Base-by-base conservation (phyloP, 2,888 invertebrate genomes). In the Crematogaster levior region DNA sequence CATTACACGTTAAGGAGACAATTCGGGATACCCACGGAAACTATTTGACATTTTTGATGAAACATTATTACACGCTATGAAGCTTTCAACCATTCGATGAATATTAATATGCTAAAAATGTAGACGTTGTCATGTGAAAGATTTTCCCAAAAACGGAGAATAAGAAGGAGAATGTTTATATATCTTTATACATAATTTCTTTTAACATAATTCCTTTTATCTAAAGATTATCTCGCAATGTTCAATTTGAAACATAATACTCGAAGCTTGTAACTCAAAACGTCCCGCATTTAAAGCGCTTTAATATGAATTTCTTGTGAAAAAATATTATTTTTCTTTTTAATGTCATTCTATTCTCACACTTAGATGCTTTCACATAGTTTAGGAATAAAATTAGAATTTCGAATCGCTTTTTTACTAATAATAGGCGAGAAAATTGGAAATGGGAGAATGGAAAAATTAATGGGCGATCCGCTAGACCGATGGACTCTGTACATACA, bases 1-100 rank as follows among this genome's bases (percentile, higher is more conserved):
- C 53, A 18, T 77, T 77, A 77, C 56, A 43, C 56, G 43, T 18
- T 24, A 56, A 68, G 53, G 43, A 66, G 75, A 68, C 56, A 56
- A 53, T 68, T 66, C 15, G n/a, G 21, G 43, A 53, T 40, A 56
- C 10, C n/a, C 12, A 51, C 65, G 12, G 3, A 27, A 65, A 51
- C 37, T 53, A 40, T 77, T 77, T 51, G 12, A 40, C 30, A 21
- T 40, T 37, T 21, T 51, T 56, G 10, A 6, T 66, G 53, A 66
- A 77, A 68, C 7, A 5, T 61, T 48, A 48, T 34, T 43, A n/a
- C 10, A 6, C 2, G 34, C n/a, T 34, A 12, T 48, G 4, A 30
- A 40, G 21, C 37, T 65, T n/a, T 43, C 18, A 30, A 24, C 9
- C 7, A 7, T 9, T 24, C 15, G 34, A n/a, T 48, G 48, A 51